Evolutionary conservation across 2,888 invertebrate genomes (phyloP).

Genomic region (Drosophila ezoana): DNA sequence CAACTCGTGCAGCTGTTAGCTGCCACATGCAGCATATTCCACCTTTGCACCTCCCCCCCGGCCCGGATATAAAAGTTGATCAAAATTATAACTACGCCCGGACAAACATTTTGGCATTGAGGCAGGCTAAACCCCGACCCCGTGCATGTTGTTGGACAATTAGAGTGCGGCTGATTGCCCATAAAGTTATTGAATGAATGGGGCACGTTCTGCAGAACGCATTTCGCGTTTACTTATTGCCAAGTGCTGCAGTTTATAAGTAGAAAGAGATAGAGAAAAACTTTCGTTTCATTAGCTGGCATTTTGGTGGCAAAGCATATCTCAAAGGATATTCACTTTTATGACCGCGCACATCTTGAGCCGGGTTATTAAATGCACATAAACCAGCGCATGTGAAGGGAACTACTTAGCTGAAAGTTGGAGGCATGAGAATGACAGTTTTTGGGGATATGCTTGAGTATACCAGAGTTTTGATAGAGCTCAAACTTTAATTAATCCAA

Average conservation of each 20-base stretch:
- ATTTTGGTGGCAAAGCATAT: constrained; percentile 16
- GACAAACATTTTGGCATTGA: constrained; percentile 55
- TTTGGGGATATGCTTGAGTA: neutral
- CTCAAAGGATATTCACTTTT: constrained; percentile 38
- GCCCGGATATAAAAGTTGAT: constrained; percentile 72
- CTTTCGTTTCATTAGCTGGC: constrained; percentile 70
- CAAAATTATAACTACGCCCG: constrained; percentile 75
- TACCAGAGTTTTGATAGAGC: neutral
- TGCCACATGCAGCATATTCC: constrained; percentile 47
- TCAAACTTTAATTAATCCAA: neutral
- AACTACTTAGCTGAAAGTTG: neutral
- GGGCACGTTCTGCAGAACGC: constrained; percentile 63
- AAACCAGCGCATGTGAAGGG: constrained; percentile 28
- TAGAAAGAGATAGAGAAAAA: constrained; percentile 4
- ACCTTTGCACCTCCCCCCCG: constrained; percentile 9
- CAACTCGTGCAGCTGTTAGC: constrained; percentile 66
- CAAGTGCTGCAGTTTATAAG: constrained; percentile 63
- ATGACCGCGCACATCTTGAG: constrained; percentile 41
- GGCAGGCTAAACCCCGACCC: constrained; percentile 37
- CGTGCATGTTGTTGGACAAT: constrained; percentile 56
- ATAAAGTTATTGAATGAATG: constrained; percentile 79
- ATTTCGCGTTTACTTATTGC: constrained; percentile 73
- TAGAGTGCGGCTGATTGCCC: constrained; percentile 74
- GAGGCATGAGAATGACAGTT: neutral
- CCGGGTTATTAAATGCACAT: constrained; percentile 44